Conservation (phyloP, 35 echinoderm and acorn worm genomes). For the Ophioderma brevispina region DNA sequence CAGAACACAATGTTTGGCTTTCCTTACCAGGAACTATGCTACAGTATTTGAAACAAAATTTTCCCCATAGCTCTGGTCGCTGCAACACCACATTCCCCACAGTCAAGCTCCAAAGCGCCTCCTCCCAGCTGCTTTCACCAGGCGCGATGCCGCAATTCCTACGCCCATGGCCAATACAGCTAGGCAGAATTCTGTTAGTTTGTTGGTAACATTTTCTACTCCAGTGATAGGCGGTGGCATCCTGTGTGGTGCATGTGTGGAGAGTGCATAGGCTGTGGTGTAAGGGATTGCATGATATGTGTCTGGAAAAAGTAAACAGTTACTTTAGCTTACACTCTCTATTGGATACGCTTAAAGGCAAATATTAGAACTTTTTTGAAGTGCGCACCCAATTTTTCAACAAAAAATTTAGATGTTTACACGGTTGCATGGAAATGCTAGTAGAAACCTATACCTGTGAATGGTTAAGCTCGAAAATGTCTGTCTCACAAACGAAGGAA, state of each 20-base stretch:
- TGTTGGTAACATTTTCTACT: slow-evolving; percentile 11
- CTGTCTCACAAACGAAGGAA: too few species aligned
- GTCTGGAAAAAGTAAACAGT: neutral
- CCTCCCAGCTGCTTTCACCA: slow-evolving; percentile 30
- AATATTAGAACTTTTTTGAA: too few species aligned
- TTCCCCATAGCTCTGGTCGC: neutral
- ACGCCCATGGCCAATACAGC: slow-evolving; percentile 32
- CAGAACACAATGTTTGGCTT: too few species aligned
- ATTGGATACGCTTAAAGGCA: too few species aligned
- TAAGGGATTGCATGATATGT: neutral
- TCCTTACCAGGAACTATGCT: neutral
- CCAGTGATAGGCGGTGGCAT: neutral
- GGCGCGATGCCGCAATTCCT: neutral
- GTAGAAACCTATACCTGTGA: too few species aligned
- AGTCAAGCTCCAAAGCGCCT: slow-evolving; percentile 21
- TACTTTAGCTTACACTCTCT: too few species aligned
- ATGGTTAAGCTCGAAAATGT: too few species aligned
- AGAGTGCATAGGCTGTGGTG: neutral
- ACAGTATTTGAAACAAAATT: neutral
- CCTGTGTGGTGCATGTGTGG: neutral
- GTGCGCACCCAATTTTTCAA: too few species aligned
- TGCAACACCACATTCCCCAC: neutral
- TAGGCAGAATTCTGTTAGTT: slow-evolving; percentile 26
- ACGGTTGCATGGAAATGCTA: too few species aligned
- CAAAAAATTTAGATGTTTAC: too few species aligned